Evolutionary conservation across 1,140 invertebrate genomes (phyloP).

Genomic region (Asobara japonica): DNA sequence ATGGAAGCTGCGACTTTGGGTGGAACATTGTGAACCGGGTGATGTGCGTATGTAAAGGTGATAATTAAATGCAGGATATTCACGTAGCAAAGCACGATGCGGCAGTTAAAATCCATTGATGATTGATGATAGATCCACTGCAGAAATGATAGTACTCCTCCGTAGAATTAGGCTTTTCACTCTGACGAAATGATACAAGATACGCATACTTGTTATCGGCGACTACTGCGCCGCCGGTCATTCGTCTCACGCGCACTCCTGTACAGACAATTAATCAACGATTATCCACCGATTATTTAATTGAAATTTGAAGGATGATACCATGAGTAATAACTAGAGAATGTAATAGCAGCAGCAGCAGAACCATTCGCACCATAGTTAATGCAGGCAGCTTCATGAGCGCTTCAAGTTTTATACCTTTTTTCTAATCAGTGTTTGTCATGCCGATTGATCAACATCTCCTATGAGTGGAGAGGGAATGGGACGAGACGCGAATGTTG

Average conservation of each 20-base stretch:
- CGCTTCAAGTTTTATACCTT: not conserved
- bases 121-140: constrained; percentile 65
- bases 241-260: not conserved
- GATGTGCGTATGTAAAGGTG: too few species aligned
- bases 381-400: not conserved
- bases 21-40: too few species aligned
- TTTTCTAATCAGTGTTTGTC: not conserved
- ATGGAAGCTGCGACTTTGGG: too few species aligned
- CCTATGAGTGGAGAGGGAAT: not conserved
- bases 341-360: not conserved
- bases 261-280: not conserved
- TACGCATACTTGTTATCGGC: constrained; percentile 61
- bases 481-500: not conserved
- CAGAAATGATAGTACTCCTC: constrained; percentile 63
- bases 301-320: not conserved
- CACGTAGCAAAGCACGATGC: constrained; percentile 58
- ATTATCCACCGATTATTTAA: not conserved
- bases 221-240: not conserved
- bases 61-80: constrained; percentile 9
- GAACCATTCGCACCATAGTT: not conserved
- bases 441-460: not conserved
- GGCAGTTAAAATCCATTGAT: constrained; percentile 62
- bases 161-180: constrained; percentile 24
- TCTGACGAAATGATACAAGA: constrained; percentile 65
- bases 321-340: not conserved